These are phyloP conservation scores for Sebastes fasciatus DNA, from an alignment of 2,113 vertebrate species.

Conservation along the genomic window DNA sequence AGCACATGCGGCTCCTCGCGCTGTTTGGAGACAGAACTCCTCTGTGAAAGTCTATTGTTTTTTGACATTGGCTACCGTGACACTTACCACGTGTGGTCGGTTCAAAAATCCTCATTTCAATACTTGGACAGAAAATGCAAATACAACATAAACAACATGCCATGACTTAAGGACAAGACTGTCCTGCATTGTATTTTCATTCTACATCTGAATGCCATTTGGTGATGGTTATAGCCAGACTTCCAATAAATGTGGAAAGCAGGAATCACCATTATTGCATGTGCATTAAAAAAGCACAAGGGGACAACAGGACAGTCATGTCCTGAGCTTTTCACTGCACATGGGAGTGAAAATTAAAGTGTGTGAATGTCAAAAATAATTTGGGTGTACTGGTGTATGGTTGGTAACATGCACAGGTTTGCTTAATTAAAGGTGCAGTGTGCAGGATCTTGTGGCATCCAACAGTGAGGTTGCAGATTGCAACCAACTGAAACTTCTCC, in stretches of 20 bases:
- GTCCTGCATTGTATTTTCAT: background rate
- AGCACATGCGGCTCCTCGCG: conserved; percentile 9
- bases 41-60: conserved; percentile 30
- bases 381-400: background rate
- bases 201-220: background rate
- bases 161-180: background rate
- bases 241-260: background rate
- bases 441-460: too few species aligned
- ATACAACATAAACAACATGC: background rate
- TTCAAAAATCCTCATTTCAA: conserved; percentile 1
- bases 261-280: background rate
- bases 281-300: background rate
- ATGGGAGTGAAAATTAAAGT: background rate
- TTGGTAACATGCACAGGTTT: too few species aligned
- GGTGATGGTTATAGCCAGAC: background rate
- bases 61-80: conserved; percentile 1
- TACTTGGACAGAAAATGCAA: background rate
- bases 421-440: too few species aligned
- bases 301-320: background rate
- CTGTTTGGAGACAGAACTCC: conserved; percentile 1
- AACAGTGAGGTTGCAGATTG: too few species aligned
- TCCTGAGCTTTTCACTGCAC: background rate
- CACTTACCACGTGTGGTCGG: background rate
- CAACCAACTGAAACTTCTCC: too few species aligned
- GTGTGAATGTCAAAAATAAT: background rate